Base-by-base conservation (phyloP, 1,140 invertebrate species). In the Cephus cinctus region DNA sequence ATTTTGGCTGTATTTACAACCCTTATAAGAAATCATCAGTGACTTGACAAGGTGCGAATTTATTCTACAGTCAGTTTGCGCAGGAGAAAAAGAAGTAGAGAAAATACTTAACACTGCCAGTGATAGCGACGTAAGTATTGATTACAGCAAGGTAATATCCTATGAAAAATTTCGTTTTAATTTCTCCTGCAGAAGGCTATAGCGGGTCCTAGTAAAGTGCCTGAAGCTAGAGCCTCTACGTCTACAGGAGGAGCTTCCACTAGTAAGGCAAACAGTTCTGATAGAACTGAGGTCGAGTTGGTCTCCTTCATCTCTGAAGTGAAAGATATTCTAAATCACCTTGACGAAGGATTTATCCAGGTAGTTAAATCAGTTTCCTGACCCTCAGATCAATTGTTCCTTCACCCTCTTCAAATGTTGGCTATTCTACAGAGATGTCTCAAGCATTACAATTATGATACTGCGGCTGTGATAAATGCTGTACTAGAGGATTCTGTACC, bases 271-370 rank as follows among this genome's bases (percentile, higher is more conserved):
- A 48, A 45, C 36, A 40, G 43, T 47, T 23, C n/a, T 2, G 25
- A 3, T 47, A 9, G 39, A 2, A 11, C 18, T 1, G 68, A 78
- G 51, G 54, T 80, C 14, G 74, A 78, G 55, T 66, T 86, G 31
- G 77, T 82, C 43, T 81, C 79, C 5, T 71, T 84, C 16, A 83
- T 91, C 18, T 78, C 77, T 20, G 79, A 84, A 73, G 84, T 94
- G 2, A 84, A 85, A 62, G 90, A 94, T 63, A 83, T 94, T 43
- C 75, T 96, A 15, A 87, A 86, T 15, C 81, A 93, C 69, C 75
- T 92, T 38, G 89, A 89, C 1, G 87, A 87, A 61, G 88, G 80
- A 47, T 85, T 86, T 60, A 78, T 85, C 49, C 61, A 80, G 71
- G 82, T 83, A 67, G 59, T 50, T 54, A 47, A 22, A 20, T 52